Percentiles rank a stretch among this genome's conserved stretches.
phyloP scores from a whole-genome alignment of 2,113 vertebrate species.

The Gymnobelideus leadbeateri region DNA sequence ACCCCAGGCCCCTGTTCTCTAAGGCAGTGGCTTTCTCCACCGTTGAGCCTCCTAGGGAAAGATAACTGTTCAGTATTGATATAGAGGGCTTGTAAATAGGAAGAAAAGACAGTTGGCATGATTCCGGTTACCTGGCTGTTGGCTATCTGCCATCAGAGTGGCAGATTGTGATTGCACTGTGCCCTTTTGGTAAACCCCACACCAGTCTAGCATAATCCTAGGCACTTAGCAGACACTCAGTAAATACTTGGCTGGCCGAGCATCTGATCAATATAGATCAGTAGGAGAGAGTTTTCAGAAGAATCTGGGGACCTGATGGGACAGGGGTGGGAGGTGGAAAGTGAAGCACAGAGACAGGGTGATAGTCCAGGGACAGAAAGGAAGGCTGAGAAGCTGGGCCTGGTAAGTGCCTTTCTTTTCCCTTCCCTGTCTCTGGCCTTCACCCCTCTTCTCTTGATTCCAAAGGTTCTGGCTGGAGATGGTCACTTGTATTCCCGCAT shows the following conservation, averaged over 20 bases:
- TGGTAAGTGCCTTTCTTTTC: neutral
- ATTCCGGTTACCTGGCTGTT: neutral
- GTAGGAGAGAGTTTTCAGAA: neutral
- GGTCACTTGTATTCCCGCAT: slow-evolving; percentile 89
- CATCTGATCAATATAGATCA: neutral
- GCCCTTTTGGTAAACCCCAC: neutral
- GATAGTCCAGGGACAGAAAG: neutral
- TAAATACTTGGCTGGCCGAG: neutral
- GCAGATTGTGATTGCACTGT: neutral
- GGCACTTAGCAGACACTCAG: neutral
- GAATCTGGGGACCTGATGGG: neutral
- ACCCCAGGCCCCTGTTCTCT: neutral
- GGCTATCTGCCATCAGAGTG: neutral
- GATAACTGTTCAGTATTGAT: neutral
- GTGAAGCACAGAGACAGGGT: neutral
- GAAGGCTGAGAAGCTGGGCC: neutral
- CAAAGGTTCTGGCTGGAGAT: slow-evolving; percentile 89
- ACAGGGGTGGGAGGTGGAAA: too few species aligned
- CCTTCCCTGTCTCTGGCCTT: neutral
- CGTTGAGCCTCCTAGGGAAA: neutral
- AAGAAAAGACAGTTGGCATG: neutral
- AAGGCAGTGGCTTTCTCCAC: neutral
- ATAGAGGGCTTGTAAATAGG: neutral
- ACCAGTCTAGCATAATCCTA: neutral
- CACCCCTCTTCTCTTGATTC: neutral